Conservation (phyloP, 1,140 invertebrate species). For the Frieseomelitta varia region DNA sequence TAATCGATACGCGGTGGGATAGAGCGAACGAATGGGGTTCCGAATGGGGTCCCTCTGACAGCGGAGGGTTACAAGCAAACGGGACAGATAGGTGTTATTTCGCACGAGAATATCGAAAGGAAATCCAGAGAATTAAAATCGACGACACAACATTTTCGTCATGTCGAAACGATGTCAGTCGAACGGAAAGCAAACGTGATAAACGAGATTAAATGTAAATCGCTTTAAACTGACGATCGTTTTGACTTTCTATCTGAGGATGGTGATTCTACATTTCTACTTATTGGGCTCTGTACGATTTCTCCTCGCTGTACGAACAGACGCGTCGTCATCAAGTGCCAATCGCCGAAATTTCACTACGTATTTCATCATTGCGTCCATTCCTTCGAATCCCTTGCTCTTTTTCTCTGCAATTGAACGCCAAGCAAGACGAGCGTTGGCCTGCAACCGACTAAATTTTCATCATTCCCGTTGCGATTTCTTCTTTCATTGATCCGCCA, state of each 20-base stretch:
- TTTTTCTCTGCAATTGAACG: neutral
- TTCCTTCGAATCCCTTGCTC: neutral
- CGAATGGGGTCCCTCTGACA: conserved; percentile 31
- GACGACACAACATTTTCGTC: neutral
- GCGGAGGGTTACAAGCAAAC: conserved; percentile 46
- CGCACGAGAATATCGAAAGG: conserved; percentile 21
- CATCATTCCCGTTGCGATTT: neutral
- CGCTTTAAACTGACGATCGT: neutral
- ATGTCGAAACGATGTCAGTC: neutral
- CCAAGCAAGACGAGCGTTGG: neutral
- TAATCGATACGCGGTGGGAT: conserved; percentile 64
- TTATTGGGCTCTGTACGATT: neutral
- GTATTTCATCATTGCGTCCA: too few relatives aligned
- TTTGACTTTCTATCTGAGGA: neutral
- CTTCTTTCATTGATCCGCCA: neutral
- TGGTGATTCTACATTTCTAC: too few relatives aligned
- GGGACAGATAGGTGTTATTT: conserved; percentile 65
- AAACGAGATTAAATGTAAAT: too few relatives aligned
- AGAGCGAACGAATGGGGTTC: conserved; percentile 45
- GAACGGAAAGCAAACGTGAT: too few relatives aligned
- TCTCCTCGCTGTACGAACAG: neutral
- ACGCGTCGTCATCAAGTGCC: neutral
- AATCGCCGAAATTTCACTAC: neutral
- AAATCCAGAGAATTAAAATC: neutral
- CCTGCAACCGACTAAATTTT: too few relatives aligned